These are phyloP conservation scores for Acronicta psi DNA, from an alignment of 2,888 invertebrate genomes.

Conservation along the genomic window DNA sequence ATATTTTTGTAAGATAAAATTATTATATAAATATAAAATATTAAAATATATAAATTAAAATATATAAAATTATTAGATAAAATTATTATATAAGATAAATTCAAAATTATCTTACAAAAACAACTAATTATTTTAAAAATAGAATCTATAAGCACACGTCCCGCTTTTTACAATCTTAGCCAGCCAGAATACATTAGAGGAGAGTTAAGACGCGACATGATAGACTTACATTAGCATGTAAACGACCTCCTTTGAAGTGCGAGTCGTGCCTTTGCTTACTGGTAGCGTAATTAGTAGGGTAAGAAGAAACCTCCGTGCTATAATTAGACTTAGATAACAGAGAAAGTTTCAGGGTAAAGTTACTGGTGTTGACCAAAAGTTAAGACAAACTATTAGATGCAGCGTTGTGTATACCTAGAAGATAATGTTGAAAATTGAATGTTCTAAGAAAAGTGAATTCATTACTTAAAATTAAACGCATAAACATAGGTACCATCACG, in stretches of 20 bases:
- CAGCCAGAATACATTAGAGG: constrained; percentile 13
- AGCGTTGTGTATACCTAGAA: background rate
- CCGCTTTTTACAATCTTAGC: background rate
- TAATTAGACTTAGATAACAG: constrained; percentile 21
- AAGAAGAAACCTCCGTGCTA: constrained; percentile 1
- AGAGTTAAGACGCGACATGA: constrained; percentile 4
- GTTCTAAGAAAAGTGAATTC: too few relatives aligned
- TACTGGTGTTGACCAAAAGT: background rate
- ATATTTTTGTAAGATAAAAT: too few relatives aligned
- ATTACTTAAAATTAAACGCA: too few relatives aligned
- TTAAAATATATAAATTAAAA: too few relatives aligned
- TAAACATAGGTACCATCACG: too few relatives aligned
- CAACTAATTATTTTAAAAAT: too few relatives aligned
- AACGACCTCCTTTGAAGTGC: constrained; percentile 33
- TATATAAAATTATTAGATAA: too few relatives aligned
- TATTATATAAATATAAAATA: too few relatives aligned
- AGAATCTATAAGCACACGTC: background rate
- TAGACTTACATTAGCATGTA: constrained; percentile 33
- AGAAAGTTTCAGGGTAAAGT: constrained; percentile 5
- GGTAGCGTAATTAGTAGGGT: constrained; percentile 26
- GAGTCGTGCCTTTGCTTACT: constrained; percentile 29
- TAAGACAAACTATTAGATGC: background rate
- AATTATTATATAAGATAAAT: too few relatives aligned
- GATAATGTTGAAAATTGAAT: too few relatives aligned
- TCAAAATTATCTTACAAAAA: too few relatives aligned